Percentiles rank a stretch among this genome's conserved stretches.
Evolutionary conservation across 2,888 invertebrate species (phyloP).

Genomic region (Agriopis marginaria): DNA sequence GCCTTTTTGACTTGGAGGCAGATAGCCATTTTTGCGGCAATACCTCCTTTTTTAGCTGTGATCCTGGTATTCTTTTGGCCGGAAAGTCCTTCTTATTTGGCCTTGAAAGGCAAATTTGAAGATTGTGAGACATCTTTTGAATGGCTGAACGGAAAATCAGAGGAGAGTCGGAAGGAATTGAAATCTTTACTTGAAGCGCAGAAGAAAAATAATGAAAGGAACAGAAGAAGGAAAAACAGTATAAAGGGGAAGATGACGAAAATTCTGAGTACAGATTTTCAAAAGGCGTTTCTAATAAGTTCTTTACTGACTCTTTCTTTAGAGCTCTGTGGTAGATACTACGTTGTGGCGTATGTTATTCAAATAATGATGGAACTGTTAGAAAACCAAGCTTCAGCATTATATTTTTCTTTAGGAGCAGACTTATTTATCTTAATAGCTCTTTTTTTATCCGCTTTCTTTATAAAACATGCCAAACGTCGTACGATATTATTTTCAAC

Average conservation of each 20-base stretch:
- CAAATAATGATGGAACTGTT: conserved; percentile 57
- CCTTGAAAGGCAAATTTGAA: conserved; percentile 56
- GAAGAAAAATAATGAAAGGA: conserved; percentile 14
- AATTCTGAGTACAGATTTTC: conserved; percentile 53
- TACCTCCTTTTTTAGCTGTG: conserved; percentile 41
- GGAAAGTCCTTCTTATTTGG: conserved; percentile 62
- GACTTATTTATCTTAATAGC: conserved; percentile 55
- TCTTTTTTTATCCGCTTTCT: conserved; percentile 47
- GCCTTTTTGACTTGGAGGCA: conserved; percentile 57
- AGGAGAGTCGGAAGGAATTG: conserved; percentile 49
- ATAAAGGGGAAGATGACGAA: conserved; percentile 33
- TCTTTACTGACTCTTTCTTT: conserved; percentile 51
- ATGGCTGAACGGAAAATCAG: conserved; percentile 55
- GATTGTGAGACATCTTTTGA: conserved; percentile 56
- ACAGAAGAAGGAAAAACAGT: conserved; percentile 10
- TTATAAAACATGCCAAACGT: conserved; percentile 52
- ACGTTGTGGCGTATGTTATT: conserved; percentile 55
- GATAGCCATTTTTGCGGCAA: conserved; percentile 48
- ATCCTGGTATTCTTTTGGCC: conserved; percentile 56
- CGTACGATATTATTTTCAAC: conserved; percentile 54
- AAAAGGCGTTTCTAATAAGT: conserved; percentile 52
- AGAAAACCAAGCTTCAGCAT: conserved; percentile 50
- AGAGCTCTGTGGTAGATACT: conserved; percentile 59
- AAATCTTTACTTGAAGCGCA: conserved; percentile 51
- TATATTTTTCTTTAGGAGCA: conserved; percentile 56